Evolutionary conservation across 2,888 invertebrate species (phyloP), one percentile per base, ranked within the genome.

Genomic region (Agrotis ipsilon): DNA sequence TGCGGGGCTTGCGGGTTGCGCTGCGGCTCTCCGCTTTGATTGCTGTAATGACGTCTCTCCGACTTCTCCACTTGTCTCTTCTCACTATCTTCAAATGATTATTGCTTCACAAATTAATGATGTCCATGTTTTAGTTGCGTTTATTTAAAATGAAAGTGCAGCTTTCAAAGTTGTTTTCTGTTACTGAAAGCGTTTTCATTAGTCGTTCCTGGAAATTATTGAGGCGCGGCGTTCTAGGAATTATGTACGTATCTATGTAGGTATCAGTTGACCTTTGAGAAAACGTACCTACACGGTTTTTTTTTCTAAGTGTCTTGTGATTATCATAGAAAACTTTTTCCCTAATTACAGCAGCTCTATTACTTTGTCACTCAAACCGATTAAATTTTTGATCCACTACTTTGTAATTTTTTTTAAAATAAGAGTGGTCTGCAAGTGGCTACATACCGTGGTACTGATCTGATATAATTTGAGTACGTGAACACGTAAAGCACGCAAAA

Each of bases 21-120:
- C 91, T 91, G 92, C 90, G 92, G 93, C 91, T 91, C 90, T 89
- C 91, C 88, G 86, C 95, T 96, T 96, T 96, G 96, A 96, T 96
- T 96, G 96, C 94, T 94, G 94, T 96, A 96, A 96, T 96, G 96
- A 96, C 92, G 94, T 94, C 94, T 92, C 92, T 91, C 88, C 86
- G 85, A 82, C 88, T 75, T 80, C 75, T 86, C 90, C 91, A 92
- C 93, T 93, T 91, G 84, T 89, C 90, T 91, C 89, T 89, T 88
- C 90, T 90, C 86, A 90, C 94, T 94, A 94, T 94, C 94, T 94
- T 92, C 91, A 92, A 91, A 92, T 93, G 91, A 92, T 93, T 93
- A 93, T 93, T 92, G 90, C 89, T 90, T 90, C 90, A 89, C 87
- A 92, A 93, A 93, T 94, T 94, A 93, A 94, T 92, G 91, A 89